Base-by-base conservation (phyloP, 1,140 invertebrate species). In the Psix sp. region DNA sequence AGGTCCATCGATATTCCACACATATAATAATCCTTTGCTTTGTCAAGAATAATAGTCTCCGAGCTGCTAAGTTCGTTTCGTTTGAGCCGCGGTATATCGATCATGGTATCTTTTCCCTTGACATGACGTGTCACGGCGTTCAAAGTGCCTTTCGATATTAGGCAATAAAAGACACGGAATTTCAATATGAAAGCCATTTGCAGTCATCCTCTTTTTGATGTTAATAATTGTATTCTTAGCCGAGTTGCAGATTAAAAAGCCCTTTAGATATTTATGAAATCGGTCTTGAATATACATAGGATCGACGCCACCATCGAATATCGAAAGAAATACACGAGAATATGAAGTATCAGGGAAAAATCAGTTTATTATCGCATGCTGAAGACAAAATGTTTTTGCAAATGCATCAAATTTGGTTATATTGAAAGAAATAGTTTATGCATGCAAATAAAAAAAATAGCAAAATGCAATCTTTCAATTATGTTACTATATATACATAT, bases 221-320 rank as follows among this genome's bases (percentile, higher is more conserved):
- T 77, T 77, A 74, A 77, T 77, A 71, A 77, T 62, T 71, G 57
- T 74, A 63, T 77, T 74, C 71, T 77, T 72, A 77, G 67, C 62
- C 70, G 49, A 66, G 24, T 54, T 56, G 51, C 40, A 66, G 57
- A 74, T 77, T 70, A 67, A 77, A 77, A 74, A 63, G 49, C 56
- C 57, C 66, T 77, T 77, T 77, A 62, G 71, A 68, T 74, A 77
- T 77, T 74, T 74, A 77, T 77, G 66, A 77, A 77, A 67, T 62
- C 66, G 57, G 63, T 76, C 66, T 71, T 77, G 75, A 77, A 77
- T 74, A 77, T 66, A 77, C 65, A 77, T 74, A 72, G 74, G 40
- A 66, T 72, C 26, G 43, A 66, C 70, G 24, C 59, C 26, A 35
- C 39, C 38, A 33, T n/a, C 59, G 56, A 56, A 62, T 62, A 74